Base-by-base conservation (phyloP, 2,113 vertebrate genomes). In the Cyphomyrus plagiostoma region DNA sequence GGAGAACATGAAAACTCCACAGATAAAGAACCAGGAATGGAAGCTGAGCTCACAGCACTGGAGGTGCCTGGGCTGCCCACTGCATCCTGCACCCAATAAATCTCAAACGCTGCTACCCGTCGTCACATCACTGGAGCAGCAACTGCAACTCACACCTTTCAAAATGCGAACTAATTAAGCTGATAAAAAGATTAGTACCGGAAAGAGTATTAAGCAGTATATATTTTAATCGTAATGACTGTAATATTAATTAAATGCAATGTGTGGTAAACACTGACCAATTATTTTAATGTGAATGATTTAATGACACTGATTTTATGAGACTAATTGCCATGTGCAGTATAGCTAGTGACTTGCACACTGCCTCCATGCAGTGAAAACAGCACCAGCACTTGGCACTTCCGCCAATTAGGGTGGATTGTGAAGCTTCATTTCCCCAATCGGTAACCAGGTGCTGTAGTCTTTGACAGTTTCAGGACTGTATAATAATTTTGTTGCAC, bases 241-340 rank as follows among this genome's bases (percentile, higher is more conserved):
- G 74, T 80, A 80, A 80, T 80, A 80, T 42, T 42, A 80, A 80
- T 80, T 80, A 80, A 80, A 39, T 42, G 30, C 74, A 80, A 42
- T 42, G 74, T 42, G 74, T 80, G 74, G 74, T 80, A 80, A 80
- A 80, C 74, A 80, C 74, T 80, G 35, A 80, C 35, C 35, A 39
- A 42, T 80, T 80, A 80, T 80, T 80, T 42, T 80, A 80, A 80
- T 80, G 74, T 80, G 74, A 80, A 17, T 80, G 74, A 80, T 42
- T 80, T 80, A 80, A 80, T 80, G 74, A 42, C 74, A 80, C 74
- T 80, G 30, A 80, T 80, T 80, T 80, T 80, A 80, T 42, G 74
- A 39, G 35, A 6, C 35, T 80, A 80, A 80, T 42, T 80, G 74
- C 30, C 35, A 77, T 77, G 13, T 77, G 70, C 30, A 66, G n/a